Conservation (phyloP, 2,113 vertebrate species). For the Melanerpes aurifrons region DNA sequence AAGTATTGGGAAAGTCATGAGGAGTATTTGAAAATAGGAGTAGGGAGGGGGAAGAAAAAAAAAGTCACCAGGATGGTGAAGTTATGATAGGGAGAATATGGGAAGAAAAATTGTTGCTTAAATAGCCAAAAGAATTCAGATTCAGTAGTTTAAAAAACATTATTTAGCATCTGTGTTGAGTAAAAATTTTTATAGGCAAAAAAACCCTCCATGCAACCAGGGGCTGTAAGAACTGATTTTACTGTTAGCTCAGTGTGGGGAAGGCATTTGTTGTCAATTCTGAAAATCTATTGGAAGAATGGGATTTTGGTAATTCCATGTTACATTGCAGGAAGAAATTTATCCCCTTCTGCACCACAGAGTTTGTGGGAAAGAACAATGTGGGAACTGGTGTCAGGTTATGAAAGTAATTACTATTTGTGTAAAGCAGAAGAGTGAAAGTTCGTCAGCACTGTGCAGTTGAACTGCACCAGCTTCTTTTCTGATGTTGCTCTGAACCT, state of each 20-base stretch:
- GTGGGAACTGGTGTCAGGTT: neutral
- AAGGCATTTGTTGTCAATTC: neutral
- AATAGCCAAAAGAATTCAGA: neutral
- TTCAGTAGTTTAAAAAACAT: neutral
- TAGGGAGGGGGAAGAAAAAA: neutral
- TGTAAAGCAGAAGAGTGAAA: neutral
- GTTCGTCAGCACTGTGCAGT: neutral
- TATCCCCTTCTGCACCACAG: accelerated
- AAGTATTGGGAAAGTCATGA: neutral
- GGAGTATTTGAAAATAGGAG: neutral
- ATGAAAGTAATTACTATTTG: neutral
- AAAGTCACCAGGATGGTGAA: neutral
- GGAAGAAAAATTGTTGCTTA: neutral
- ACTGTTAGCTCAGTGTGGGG: neutral
- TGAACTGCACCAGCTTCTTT: neutral
- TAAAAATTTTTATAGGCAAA: neutral
- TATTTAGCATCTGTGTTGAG: neutral
- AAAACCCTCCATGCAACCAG: neutral
- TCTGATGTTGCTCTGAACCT: neutral
- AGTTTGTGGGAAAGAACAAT: neutral
- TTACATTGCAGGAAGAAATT: neutral
- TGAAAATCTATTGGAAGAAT: neutral
- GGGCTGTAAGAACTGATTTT: neutral
- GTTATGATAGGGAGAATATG: neutral
- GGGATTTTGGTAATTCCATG: accelerated